These are phyloP conservation scores for Drosophila algonquin DNA, from an alignment of 2,888 invertebrate genomes.

Conservation along the genomic window DNA sequence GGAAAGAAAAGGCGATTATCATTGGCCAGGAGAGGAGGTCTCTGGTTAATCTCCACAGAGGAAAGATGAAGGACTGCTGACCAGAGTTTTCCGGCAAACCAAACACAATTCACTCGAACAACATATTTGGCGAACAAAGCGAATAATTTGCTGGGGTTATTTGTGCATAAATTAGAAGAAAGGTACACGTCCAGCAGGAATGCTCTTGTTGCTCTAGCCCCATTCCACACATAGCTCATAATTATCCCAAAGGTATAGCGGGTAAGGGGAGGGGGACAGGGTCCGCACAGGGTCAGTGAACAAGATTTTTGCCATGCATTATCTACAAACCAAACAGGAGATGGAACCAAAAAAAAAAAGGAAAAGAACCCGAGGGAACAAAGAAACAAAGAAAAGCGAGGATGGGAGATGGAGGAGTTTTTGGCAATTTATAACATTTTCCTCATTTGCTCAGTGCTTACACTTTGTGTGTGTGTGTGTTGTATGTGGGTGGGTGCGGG, in stretches of 20 bases:
- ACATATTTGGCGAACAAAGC: slow-evolving; percentile 63
- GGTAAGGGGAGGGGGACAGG: no score
- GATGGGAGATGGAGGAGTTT: slow-evolving; percentile 15
- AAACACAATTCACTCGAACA: slow-evolving; percentile 40
- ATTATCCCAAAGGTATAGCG: slow-evolving; percentile 47
- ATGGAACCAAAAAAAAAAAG: slow-evolving; percentile 36
- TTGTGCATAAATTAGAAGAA: slow-evolving; percentile 58
- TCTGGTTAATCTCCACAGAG: slow-evolving; percentile 33
- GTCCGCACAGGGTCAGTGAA: slow-evolving; percentile 52
- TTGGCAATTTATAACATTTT: slow-evolving; percentile 77
- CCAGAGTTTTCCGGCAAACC: slow-evolving; percentile 7
- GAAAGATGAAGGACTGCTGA: slow-evolving; percentile 11
- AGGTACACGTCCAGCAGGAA: not conserved
- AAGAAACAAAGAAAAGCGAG: slow-evolving; percentile 9
- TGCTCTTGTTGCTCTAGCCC: slow-evolving; percentile 1
- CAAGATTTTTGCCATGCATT: slow-evolving; percentile 65
- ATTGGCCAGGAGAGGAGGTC: not conserved
- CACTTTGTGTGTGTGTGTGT: no score
- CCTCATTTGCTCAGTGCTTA: slow-evolving; percentile 61
- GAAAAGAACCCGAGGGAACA: slow-evolving; percentile 17
- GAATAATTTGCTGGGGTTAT: slow-evolving; percentile 71
- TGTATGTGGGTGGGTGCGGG: no score
- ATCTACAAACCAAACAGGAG: slow-evolving; percentile 51
- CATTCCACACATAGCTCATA: slow-evolving; percentile 73
- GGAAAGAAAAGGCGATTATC: slow-evolving; percentile 60